Evolutionary conservation across 2,797 vertebrate genomes (phyloP).

Genomic region (Hapalemur alaotrensis): DNA sequence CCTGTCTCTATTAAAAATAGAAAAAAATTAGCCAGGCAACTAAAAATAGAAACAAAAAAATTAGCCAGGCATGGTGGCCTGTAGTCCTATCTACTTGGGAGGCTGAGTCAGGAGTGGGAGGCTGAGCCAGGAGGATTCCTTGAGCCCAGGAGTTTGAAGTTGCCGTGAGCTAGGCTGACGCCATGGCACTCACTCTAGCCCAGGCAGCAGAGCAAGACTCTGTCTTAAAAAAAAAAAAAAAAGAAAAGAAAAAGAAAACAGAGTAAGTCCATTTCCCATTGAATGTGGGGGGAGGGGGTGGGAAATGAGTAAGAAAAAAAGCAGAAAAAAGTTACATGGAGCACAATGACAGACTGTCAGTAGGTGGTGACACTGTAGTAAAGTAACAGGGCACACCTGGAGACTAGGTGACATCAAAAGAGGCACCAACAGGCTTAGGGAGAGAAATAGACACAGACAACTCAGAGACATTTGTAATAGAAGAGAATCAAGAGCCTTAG

Average conservation of each 20-base stretch:
- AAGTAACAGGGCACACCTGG: neutral
- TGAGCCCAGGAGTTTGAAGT: too few species aligned
- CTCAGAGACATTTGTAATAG: neutral
- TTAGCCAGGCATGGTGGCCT: too few species aligned
- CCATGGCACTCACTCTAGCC: too few species aligned
- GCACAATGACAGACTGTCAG: neutral
- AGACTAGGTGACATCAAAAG: neutral
- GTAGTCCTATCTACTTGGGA: too few species aligned
- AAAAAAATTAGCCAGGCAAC: too few species aligned
- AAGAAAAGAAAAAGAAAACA: conserved; percentile 18
- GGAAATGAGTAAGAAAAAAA: neutral
- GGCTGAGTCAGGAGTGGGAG: too few species aligned
- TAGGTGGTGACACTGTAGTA: neutral
- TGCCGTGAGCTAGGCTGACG: too few species aligned
- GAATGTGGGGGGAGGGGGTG: neutral
- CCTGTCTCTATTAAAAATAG: too few species aligned
- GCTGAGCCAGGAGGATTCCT: too few species aligned
- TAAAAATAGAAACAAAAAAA: too few species aligned
- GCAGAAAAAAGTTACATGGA: neutral
- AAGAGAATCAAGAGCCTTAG: neutral
- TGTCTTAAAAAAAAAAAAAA: neutral
- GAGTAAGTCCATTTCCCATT: neutral
- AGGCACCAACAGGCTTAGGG: neutral
- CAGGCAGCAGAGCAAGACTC: too few species aligned
- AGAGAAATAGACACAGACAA: neutral